Evolutionary conservation across 2,113 vertebrate genomes (phyloP).

Genomic region (Trogon surrucura): DNA sequence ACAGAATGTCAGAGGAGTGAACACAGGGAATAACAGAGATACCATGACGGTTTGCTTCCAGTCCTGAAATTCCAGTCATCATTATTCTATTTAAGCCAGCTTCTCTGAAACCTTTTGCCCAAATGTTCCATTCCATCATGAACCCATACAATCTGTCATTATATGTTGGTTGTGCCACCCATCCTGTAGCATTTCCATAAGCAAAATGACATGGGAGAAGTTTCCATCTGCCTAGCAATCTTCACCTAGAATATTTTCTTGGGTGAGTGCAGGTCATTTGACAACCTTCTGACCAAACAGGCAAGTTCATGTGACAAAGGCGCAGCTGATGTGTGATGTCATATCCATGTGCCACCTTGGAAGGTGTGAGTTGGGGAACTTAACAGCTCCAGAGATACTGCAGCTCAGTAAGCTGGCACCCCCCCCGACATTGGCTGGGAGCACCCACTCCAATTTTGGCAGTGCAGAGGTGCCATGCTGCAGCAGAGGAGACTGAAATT

Average conservation of each 20-base stretch:
- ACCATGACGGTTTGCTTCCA: background rate
- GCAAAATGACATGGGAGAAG: background rate
- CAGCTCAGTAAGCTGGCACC: fast-evolving
- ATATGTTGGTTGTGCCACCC: background rate
- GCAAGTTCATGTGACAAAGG: background rate
- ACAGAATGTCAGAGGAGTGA: background rate
- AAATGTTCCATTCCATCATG: background rate
- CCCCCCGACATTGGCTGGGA: background rate
- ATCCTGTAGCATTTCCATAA: background rate
- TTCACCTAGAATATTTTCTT: background rate
- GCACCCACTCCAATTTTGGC: fast-evolving
- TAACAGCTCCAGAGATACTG: background rate
- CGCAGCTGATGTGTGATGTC: fast-evolving
- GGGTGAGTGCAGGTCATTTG: background rate
- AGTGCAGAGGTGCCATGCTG: fast-evolving
- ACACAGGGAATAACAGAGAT: background rate
- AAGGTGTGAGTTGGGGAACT: background rate
- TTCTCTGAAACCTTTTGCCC: background rate
- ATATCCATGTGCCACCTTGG: background rate
- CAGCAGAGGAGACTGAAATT: background rate
- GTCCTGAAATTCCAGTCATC: background rate
- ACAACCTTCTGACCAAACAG: background rate
- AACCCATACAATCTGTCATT: background rate
- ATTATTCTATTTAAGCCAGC: background rate
- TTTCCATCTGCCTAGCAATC: background rate